Evolutionary conservation across 1,140 invertebrate genomes (phyloP).

Genomic region (Diorhabda sublineata): DNA sequence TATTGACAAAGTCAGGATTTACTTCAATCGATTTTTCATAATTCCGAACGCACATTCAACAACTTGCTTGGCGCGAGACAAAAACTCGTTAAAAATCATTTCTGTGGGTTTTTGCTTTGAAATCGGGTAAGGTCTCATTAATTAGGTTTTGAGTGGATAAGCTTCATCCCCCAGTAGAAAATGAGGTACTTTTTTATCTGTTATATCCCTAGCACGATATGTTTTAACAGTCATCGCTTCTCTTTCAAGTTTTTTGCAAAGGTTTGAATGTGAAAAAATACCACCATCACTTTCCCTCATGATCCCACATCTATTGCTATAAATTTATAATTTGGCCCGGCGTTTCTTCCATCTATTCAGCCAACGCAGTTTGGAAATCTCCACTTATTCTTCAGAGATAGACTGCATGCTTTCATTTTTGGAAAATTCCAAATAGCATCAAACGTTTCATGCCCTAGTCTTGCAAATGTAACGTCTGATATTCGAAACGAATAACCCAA

Average conservation of each 20-base stretch:
- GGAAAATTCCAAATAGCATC: constrained; percentile 41
- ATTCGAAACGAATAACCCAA: constrained; percentile 21
- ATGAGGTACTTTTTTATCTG: constrained; percentile 20
- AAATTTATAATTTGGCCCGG: constrained; percentile 47
- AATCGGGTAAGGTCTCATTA: constrained; percentile 19
- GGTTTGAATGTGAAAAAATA: constrained; percentile 29
- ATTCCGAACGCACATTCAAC: constrained; percentile 14
- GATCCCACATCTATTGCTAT: constrained; percentile 46
- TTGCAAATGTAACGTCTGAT: constrained; percentile 26
- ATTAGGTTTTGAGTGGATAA: constrained; percentile 24
- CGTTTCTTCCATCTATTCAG: not conserved
- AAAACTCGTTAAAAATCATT: constrained; percentile 22
- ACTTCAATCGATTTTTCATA: constrained; percentile 6
- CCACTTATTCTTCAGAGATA: constrained; percentile 38
- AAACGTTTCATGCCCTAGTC: constrained; percentile 39
- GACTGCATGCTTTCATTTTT: constrained; percentile 38
- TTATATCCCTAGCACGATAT: constrained; percentile 10
- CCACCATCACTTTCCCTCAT: constrained; percentile 47
- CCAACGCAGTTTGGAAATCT: constrained; percentile 44
- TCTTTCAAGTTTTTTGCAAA: constrained; percentile 16
- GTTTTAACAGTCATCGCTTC: constrained; percentile 7
- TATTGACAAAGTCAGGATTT: not conserved
- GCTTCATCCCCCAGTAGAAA: constrained; percentile 25
- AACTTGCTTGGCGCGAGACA: constrained; percentile 15
- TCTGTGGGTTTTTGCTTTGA: constrained; percentile 8